phyloP scores from a whole-genome alignment of 2,888 invertebrate genomes.

The Troglohyphantes excavatus region DNA sequence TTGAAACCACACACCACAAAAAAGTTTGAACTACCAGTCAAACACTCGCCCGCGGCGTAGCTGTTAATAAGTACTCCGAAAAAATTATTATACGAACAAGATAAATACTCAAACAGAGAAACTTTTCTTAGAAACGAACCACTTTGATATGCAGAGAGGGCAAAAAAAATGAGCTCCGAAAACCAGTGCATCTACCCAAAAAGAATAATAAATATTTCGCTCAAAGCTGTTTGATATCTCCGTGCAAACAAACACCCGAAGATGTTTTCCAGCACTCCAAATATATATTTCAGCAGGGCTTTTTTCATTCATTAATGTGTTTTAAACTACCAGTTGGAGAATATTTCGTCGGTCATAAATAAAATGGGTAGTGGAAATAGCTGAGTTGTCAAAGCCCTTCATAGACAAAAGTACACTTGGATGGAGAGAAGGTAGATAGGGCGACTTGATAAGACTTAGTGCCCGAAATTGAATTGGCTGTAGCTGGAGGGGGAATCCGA shows the following conservation, averaged over 20 bases:
- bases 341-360: slow-evolving; percentile 35
- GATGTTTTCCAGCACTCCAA: neutral
- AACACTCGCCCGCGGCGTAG: neutral
- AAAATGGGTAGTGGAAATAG: slow-evolving; percentile 23
- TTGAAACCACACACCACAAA: neutral
- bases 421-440: slow-evolving; percentile 31
- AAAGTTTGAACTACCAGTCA: neutral
- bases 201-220: slow-evolving; percentile 5
- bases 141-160: neutral
- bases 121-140: neutral
- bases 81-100: neutral
- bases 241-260: neutral
- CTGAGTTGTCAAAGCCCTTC: neutral
- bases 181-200: neutral
- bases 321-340: slow-evolving; percentile 31
- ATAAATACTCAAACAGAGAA: neutral
- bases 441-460: slow-evolving; percentile 42
- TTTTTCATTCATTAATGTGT: slow-evolving; percentile 52
- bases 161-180: neutral
- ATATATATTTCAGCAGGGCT: neutral
- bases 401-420: neutral
- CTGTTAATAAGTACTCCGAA: neutral
- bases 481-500: slow-evolving; percentile 36
- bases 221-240: neutral
- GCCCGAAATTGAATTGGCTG: slow-evolving; percentile 46